phyloP scores from a whole-genome alignment of 2,888 invertebrate genomes.

The Polydesmus complanatus region DNA sequence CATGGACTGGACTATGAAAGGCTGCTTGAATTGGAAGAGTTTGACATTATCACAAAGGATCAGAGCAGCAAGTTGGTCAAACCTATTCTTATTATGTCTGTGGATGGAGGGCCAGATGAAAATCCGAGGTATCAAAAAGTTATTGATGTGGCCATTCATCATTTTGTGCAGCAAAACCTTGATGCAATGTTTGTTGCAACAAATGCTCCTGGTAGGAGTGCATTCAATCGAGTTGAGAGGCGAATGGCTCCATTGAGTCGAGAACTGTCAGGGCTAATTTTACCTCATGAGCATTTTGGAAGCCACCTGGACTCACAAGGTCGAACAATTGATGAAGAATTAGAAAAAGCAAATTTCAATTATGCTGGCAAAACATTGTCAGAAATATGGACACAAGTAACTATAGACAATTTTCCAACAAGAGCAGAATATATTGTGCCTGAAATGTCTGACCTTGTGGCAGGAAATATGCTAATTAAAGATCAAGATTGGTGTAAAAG shows the following conservation, averaged over 20 bases:
- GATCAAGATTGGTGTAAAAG: too few species aligned
- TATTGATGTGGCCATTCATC: constrained; percentile 17
- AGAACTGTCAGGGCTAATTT: constrained; percentile 23
- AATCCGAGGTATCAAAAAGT: constrained; percentile 22
- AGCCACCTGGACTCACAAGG: constrained; percentile 18
- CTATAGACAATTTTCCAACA: constrained; percentile 1
- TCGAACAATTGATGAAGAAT: constrained; percentile 20
- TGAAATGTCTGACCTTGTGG: too few species aligned
- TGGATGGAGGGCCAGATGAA: constrained; percentile 24
- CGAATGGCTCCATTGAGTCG: constrained; percentile 24
- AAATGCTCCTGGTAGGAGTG: constrained; percentile 23
- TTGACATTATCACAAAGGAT: too few species aligned
- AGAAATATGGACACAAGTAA: constrained; percentile 1
- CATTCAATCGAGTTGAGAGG: constrained; percentile 24
- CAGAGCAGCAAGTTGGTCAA: constrained; percentile 21
- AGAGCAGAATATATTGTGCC: too few species aligned
- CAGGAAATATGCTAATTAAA: too few species aligned
- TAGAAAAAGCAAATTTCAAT: constrained; percentile 20
- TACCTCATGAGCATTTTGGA: constrained; percentile 21
- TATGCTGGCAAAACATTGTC: constrained; percentile 18
- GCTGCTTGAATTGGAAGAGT: too few species aligned
- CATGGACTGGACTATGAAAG: constrained; percentile 25
- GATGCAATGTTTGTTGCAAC: constrained; percentile 21
- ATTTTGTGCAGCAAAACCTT: constrained; percentile 21
- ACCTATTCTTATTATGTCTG: constrained; percentile 26